Base-by-base conservation (phyloP, 2,888 invertebrate genomes). In the Drosophila lacicola region DNA sequence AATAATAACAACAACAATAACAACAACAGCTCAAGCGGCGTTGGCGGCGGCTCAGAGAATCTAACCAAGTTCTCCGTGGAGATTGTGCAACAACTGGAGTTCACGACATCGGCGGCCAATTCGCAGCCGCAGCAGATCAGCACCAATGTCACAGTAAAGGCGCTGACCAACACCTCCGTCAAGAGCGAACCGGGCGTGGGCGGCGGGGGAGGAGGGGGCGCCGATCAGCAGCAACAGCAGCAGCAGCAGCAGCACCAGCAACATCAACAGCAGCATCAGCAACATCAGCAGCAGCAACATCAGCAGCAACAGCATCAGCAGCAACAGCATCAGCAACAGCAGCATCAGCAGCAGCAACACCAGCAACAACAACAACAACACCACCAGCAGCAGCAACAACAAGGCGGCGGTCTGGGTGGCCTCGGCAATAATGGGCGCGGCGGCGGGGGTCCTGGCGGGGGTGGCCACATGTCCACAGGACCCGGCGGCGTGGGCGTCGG, bases 91-190 rank as follows among this genome's bases (percentile, higher is more conserved):
- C 97, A 97, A 92, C 93, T 97, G 58, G 97, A 98, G 92, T 97
- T 97, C 91, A 97, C 97, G 73, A 97, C 97, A 44, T 96, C 96
- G 49, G 96, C 96, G 56, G 96, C 96, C 49, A 97, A 96, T 90
- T 96, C 96, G 8, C 97, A 97, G 90, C 96, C 97, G 56, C 97
- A 97, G 90, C 97, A 97, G 93, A 97, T 97, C 80, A 96, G 96
- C 90, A 97, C 98, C 78, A 97, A 97, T 93, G 97, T 98, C 64
- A 98, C 97, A 56, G 97, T 98, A 74, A 98, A 97, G 90, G 95
- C 96, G 39, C 92, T 96, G 82, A 95, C 95, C 75, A 96, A 95
- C 91, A 94, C 95, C 50, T 92, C 92, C 57, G 92, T 92, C 42
- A 92, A 92, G 73, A 92, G 92, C 75, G 92, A 92, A 78, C 92